Base-by-base conservation (phyloP, 2,797 vertebrate genomes). In the Rhinogobio ventralis region DNA sequence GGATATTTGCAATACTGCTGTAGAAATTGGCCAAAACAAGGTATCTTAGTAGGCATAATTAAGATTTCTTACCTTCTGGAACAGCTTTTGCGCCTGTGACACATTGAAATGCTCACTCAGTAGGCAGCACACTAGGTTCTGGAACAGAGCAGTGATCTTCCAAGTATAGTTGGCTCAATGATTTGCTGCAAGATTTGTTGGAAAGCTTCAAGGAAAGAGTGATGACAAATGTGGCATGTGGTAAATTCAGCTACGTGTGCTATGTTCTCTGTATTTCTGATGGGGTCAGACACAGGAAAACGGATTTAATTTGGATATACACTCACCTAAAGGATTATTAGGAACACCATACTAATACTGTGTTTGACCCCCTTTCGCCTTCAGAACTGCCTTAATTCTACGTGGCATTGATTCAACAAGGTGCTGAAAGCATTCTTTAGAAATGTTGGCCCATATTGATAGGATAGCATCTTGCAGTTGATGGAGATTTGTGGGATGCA, bases 141-240 rank as follows among this genome's bases (percentile, higher is more conserved):
- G 49, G 51, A 36, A 55, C 49, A 51, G 30, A 55, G 66, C 66
- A 67, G 33, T 73, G 69, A 39, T 36, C 73, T 71, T 76, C 66
- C 84, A 76, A 64, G 23, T 53, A n/a, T 66, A 68, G 68, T 46
- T 79, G 85, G 25, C 62, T 79, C 9, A 51, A 30, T 36, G 57
- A 55, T 78, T 10, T 10, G 10, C 39, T 42, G 8, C 39, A 73
- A 66, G 49, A 64, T 72, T 64, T 79, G 57, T 51, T 86, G 74
- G 76, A 72, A 66, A 79, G 76, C 76, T 83, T 79, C 39, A 75
- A 83, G 68, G 57, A 73, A 86, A 78, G 42, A 33, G 20, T 39
- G 64, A 67, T 79, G 81, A 60, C 74, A 67, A 74, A 79, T 57
- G 75, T 83, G 33, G 55, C 69, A 49, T 57, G 75, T 67, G 74